These are phyloP conservation scores for Amphipyra berbera DNA, from an alignment of 2,888 invertebrate species.

Conservation along the genomic window DNA sequence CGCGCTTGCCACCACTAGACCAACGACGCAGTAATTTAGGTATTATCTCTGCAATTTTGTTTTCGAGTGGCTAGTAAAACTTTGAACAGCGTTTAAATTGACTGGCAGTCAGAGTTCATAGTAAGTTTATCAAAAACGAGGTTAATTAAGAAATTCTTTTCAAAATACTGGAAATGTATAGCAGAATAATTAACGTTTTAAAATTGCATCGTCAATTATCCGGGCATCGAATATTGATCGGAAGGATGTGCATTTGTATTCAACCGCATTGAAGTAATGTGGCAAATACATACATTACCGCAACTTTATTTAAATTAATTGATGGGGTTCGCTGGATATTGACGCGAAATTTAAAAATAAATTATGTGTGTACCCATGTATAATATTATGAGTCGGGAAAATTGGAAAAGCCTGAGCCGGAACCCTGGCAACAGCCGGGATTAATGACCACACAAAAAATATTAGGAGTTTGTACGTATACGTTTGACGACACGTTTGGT, in stretches of 20 bases:
- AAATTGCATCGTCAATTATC: slow-evolving; percentile 23
- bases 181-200: slow-evolving; percentile 25
- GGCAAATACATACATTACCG: slow-evolving; percentile 25
- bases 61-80: no score
- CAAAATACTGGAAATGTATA: not conserved
- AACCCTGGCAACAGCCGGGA: slow-evolving; percentile 29
- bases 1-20: no score
- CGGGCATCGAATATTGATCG: slow-evolving; percentile 23
- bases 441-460: slow-evolving; percentile 32
- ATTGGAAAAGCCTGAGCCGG: slow-evolving; percentile 32
- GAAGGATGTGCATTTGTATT: slow-evolving; percentile 26
- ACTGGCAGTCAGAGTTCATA: no score
- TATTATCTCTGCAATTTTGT: no score
- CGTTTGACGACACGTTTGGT: no score
- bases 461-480: slow-evolving; percentile 13
- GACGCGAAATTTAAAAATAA: slow-evolving; percentile 37
- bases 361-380: slow-evolving; percentile 17
- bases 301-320: slow-evolving; percentile 41
- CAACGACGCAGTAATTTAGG: no score
- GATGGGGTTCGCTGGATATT: slow-evolving; percentile 13
- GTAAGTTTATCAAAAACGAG: no score
- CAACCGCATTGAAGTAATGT: slow-evolving; percentile 28
- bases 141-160: no score
- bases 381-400: slow-evolving; percentile 13
- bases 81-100: no score